Percentiles rank a stretch among this genome's conserved stretches.
These are phyloP conservation scores for Pipistrellus nathusii DNA, from an alignment of 2,797 vertebrate genomes.

Conservation along the genomic window DNA sequence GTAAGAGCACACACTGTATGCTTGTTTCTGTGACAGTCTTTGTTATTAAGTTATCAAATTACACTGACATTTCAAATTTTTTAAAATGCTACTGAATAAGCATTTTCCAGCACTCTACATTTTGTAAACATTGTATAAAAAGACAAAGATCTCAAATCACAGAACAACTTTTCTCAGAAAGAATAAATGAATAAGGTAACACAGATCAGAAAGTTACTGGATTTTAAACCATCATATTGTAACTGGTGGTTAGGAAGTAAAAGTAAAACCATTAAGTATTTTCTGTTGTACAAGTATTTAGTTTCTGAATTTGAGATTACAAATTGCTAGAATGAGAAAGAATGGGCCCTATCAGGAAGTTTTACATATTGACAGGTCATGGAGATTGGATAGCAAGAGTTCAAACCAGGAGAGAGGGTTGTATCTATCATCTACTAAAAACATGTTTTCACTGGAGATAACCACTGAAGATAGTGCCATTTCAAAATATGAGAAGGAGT, in stretches of 20 bases:
- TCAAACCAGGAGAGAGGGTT: background rate
- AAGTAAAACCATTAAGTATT: background rate
- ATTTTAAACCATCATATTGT: background rate
- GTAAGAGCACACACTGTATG: background rate
- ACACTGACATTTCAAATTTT: background rate
- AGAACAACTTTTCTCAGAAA: conserved; percentile 15
- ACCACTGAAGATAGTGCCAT: background rate
- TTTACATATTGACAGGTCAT: background rate
- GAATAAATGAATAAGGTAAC: background rate
- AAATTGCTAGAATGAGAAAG: background rate
- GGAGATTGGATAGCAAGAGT: background rate
- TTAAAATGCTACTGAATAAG: background rate
- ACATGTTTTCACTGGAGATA: background rate
- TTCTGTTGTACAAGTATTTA: background rate
- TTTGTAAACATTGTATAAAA: conserved; percentile 13
- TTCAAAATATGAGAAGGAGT: background rate
- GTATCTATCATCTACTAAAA: background rate
- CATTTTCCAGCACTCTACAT: conserved; percentile 3
- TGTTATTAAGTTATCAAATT: conserved; percentile 29
- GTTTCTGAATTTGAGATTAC: conserved; percentile 14
- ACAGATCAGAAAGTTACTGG: background rate
- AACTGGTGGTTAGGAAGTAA: background rate
- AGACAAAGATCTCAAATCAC: background rate
- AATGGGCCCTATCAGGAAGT: background rate
- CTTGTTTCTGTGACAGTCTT: conserved; percentile 35